Evolutionary conservation across 2,888 invertebrate genomes (phyloP), one percentile per base, ranked within the genome.

Genomic region (Drosophila pseudotalamancana): DNA sequence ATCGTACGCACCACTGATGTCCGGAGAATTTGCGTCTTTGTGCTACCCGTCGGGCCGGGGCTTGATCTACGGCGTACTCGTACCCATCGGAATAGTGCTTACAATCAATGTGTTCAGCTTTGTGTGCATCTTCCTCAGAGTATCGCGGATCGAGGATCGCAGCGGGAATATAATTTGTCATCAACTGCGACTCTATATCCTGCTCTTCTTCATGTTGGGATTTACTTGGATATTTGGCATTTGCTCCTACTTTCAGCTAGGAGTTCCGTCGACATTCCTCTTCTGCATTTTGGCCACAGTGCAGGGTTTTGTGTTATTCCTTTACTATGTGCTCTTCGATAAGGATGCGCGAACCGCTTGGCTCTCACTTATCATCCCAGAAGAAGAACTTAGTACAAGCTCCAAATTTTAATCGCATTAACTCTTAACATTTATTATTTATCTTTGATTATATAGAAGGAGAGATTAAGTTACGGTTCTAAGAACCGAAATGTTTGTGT

Each of bases 221-320:
- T n/a, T 71, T 0, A 18, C 54, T n/a, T 70, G 70, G 70, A 50
- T 70, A 12, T 70, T 70, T 37, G 71, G 59, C 16, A 16, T 71
- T 5, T 46, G 48, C 25, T n/a, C 46, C 23, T 64, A 65, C 6
- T 49, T 55, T 6, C 11, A 19, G 0, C 4, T 48, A 29, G 72
- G 59, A 1, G 12, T 43, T 1, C 4, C 16, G 0, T 0, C 35
- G 0, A 27, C 16, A 0, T 27, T 34, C 8, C n/a, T 70, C 1
- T 64, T 71, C 29, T 70, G 70, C 12, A 9, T 51, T 0, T 21
- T 23, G 19, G 64, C 50, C 6, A 54, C 71, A 1, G 6, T 46
- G 9, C 71, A 70, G 3, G 65, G 71, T 6, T 59, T 70, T 5
- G 21, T 70, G 0, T 34, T 70, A 6, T 70, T 59, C n/a, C 4